Evolutionary conservation across 2,888 invertebrate species (phyloP).

Genomic region (Cyrtodaria siliqua): DNA sequence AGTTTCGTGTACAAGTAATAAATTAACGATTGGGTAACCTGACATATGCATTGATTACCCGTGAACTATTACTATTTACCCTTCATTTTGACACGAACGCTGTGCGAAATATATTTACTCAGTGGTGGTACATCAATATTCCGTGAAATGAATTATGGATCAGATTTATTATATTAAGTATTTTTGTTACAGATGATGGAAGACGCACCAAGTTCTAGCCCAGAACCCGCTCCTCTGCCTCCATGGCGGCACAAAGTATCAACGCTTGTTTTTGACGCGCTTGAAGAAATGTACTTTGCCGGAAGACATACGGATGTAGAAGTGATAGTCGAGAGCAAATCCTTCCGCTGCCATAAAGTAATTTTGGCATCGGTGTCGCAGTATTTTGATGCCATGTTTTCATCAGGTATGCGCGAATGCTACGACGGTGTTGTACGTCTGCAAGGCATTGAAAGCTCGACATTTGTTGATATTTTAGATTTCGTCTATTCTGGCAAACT

Average conservation of each 20-base stretch:
- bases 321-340: conserved; percentile 67
- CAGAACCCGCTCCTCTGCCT: conserved; percentile 11
- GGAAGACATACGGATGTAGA: conserved; percentile 74
- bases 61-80: too few species aligned
- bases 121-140: too few species aligned
- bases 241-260: conserved; percentile 67
- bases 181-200: conserved; percentile 50
- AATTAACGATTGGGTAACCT: too few species aligned
- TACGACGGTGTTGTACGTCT: conserved; percentile 67
- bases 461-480: conserved; percentile 92
- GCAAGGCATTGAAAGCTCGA: conserved; percentile 89
- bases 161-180: too few species aligned
- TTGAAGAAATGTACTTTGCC: conserved; percentile 69
- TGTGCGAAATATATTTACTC: too few species aligned
- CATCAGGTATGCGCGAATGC: conserved; percentile 74
- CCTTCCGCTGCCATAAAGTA: conserved; percentile 75
- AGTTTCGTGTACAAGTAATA: too few species aligned
- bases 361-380: conserved; percentile 76
- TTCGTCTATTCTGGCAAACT: conserved; percentile 94
- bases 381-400: conserved; percentile 78
- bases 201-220: neutral
- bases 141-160: too few species aligned
- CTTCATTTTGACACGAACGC: too few species aligned
- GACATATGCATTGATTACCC: too few species aligned
- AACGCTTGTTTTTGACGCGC: conserved; percentile 54